Evolutionary conservation across 2,888 invertebrate species (phyloP).

Genomic region (Salpingus planirostris): DNA sequence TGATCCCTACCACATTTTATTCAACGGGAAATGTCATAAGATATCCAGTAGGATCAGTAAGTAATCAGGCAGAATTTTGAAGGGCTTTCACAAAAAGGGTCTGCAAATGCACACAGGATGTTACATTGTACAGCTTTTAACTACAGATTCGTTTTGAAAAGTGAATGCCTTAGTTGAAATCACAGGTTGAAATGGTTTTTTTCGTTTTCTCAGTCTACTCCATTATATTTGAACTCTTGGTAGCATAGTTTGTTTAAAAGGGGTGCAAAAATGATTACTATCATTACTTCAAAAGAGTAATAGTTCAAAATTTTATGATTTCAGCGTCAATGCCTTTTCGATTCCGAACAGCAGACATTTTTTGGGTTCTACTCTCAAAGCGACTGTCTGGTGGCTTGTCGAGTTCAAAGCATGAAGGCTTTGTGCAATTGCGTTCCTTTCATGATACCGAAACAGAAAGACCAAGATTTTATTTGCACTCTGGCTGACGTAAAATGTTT

Average conservation of each 20-base stretch:
- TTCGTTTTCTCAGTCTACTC: too few relatives aligned
- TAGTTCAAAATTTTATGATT: too few relatives aligned
- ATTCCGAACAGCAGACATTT: background rate
- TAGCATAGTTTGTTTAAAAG: too few relatives aligned
- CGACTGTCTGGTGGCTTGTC: constrained; percentile 6
- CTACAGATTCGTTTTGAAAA: too few relatives aligned
- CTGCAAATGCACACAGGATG: background rate
- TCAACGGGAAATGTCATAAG: background rate
- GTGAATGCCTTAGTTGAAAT: too few relatives aligned
- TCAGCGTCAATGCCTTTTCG: too few relatives aligned
- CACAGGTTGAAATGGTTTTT: too few relatives aligned
- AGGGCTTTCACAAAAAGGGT: background rate
- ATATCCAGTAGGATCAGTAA: background rate
- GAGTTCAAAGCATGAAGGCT: constrained; percentile 3
- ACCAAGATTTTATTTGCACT: constrained; percentile 1
- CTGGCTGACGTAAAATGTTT: constrained; percentile 1
- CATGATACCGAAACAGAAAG: constrained; percentile 1
- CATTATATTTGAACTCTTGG: too few relatives aligned
- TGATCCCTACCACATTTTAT: too few relatives aligned
- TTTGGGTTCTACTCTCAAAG: constrained; percentile 2
- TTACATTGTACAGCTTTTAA: background rate
- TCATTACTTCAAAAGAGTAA: too few relatives aligned
- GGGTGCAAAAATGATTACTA: too few relatives aligned
- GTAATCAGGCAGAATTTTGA: background rate
- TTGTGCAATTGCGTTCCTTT: constrained; percentile 6